Conservation (phyloP, 2,888 invertebrate genomes). For the Aromia moschata region DNA sequence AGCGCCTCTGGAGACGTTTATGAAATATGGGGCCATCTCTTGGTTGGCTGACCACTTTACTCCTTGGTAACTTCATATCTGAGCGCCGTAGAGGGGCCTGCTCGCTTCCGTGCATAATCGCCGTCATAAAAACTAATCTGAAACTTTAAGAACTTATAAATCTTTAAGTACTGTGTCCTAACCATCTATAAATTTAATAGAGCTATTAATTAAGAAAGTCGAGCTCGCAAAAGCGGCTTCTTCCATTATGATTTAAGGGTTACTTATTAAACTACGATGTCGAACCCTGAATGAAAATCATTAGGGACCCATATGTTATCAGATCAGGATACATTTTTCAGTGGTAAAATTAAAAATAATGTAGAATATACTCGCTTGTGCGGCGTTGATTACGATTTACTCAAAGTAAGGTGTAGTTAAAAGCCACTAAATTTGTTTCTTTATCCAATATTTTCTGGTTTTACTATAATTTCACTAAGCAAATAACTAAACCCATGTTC, state of each 20-base stretch:
- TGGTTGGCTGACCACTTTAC: conserved; percentile 47
- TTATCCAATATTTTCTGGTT: no score
- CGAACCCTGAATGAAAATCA: no score
- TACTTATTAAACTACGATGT: no score
- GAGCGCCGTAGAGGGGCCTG: conserved; percentile 37
- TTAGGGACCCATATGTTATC: no score
- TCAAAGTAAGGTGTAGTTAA: no score
- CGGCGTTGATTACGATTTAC: no score
- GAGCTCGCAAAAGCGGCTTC: conserved; percentile 15
- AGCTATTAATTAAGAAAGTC: conserved; percentile 30
- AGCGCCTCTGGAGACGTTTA: conserved; percentile 34
- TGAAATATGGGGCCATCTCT: conserved; percentile 47
- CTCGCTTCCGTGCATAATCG: conserved; percentile 41
- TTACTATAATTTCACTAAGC: no score
- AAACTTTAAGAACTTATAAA: conserved; percentile 34
- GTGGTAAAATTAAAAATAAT: no score
- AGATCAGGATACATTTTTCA: no score
- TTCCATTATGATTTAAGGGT: conserved; percentile 10
- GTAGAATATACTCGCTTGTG: no score
- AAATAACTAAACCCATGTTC: no score
- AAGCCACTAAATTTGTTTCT: no score
- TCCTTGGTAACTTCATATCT: conserved; percentile 42
- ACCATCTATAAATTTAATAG: conserved; percentile 28
- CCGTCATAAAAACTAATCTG: conserved; percentile 32
- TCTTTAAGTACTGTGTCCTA: conserved; percentile 30